Evolutionary conservation across 2,888 invertebrate genomes (phyloP).

Genomic region (Parapristionchus giblindavisi): DNA sequence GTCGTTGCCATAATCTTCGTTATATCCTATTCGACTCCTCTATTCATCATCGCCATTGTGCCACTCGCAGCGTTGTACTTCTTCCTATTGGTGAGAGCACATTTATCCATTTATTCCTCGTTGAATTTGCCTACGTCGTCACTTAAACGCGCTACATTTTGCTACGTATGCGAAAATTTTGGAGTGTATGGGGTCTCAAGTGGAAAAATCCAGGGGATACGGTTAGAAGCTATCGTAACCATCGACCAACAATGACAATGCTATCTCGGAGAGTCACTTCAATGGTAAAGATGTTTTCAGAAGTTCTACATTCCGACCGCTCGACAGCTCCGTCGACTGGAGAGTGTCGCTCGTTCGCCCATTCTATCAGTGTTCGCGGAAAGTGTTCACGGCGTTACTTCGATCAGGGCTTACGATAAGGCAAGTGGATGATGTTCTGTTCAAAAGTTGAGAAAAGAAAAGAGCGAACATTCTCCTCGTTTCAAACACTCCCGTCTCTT

Average conservation of each 20-base stretch:
- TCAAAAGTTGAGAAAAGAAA: too few relatives aligned
- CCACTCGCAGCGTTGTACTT: slow-evolving; percentile 56
- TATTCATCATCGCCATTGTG: slow-evolving; percentile 54
- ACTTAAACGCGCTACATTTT: too few relatives aligned
- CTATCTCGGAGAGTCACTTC: too few relatives aligned
- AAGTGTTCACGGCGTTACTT: slow-evolving; percentile 78
- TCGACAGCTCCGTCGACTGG: slow-evolving; percentile 88
- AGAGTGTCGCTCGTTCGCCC: slow-evolving; percentile 91
- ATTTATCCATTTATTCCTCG: neutral
- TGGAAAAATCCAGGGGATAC: too few relatives aligned
- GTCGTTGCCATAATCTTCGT: slow-evolving; percentile 47
- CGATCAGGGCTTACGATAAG: slow-evolving; percentile 68
- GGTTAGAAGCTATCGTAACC: too few relatives aligned
- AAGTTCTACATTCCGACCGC: slow-evolving; percentile 92
- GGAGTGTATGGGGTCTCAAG: too few relatives aligned
- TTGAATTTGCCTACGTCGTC: neutral
- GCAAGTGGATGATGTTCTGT: neutral
- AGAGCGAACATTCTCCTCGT: too few relatives aligned
- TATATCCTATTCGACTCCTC: slow-evolving; percentile 50
- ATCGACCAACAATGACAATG: too few relatives aligned
- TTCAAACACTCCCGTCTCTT: too few relatives aligned
- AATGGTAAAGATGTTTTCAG: slow-evolving; percentile 71
- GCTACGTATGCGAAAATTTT: too few relatives aligned
- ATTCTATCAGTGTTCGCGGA: slow-evolving; percentile 97
- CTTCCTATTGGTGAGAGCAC: slow-evolving; percentile 52